These are phyloP conservation scores for Misgurnus mizolepis DNA, from an alignment of 2,113 vertebrate species.

Conservation along the genomic window DNA sequence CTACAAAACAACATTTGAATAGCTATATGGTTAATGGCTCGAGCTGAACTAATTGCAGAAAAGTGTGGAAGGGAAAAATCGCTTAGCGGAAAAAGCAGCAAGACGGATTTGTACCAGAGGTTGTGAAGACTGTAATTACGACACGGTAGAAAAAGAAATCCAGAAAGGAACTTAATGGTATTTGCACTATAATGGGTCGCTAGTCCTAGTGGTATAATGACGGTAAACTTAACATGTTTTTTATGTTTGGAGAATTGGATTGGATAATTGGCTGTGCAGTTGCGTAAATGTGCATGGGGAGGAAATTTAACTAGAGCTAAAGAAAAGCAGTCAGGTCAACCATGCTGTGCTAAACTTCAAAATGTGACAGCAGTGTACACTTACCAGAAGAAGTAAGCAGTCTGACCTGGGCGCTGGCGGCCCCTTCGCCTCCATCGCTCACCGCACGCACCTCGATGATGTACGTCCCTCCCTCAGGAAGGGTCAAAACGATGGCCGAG, in stretches of 20 bases:
- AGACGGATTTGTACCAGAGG: not conserved
- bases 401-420: slow-evolving; percentile 86
- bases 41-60: not conserved
- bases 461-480: slow-evolving; percentile 90
- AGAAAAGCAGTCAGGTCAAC: slow-evolving; percentile 62
- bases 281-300: slow-evolving; percentile 57
- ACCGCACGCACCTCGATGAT: slow-evolving; percentile 89
- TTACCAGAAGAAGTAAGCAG: slow-evolving; percentile 91
- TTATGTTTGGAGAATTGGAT: slow-evolving; percentile 42
- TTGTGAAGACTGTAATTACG: not conserved
- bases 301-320: slow-evolving; percentile 73
- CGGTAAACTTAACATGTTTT: slow-evolving; percentile 53
- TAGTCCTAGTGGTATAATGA: slow-evolving; percentile 40
- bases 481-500: slow-evolving; percentile 85
- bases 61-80: not conserved
- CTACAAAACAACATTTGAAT: not conserved
- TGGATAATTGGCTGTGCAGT: slow-evolving; percentile 67
- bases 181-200: slow-evolving; percentile 25
- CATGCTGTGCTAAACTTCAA: slow-evolving; percentile 53
- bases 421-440: slow-evolving; percentile 92
- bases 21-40: not conserved
- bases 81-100: not conserved
- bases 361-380: not conserved
- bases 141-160: slow-evolving; percentile 15
- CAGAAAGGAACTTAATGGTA: slow-evolving; percentile 1